Conservation (phyloP, 2,888 invertebrate species). For the Parascotia fuliginaria region DNA sequence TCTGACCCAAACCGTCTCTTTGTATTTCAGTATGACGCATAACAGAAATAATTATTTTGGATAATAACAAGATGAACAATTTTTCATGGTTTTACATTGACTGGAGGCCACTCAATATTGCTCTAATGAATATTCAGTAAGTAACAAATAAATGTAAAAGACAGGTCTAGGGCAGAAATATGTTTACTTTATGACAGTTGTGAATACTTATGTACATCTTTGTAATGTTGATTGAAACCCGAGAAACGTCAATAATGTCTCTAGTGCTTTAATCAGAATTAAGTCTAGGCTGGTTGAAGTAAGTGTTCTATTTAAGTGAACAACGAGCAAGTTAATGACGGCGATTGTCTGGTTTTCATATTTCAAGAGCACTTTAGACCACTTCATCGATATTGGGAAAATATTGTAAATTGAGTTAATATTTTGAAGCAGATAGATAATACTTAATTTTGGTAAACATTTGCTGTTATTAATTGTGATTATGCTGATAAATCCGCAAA, state of each 20-base stretch:
- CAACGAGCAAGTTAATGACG: neutral
- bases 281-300: neutral
- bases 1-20: constrained; percentile 28
- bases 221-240: neutral
- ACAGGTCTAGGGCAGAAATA: constrained; percentile 6
- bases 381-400: no score
- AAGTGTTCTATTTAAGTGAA: neutral
- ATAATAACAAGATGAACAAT: constrained; percentile 30
- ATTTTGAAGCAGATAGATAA: no score
- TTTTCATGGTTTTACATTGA: constrained; percentile 36
- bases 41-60: constrained; percentile 20
- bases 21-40: constrained; percentile 20
- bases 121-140: constrained; percentile 48
- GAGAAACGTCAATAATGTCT: neutral
- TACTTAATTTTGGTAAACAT: no score
- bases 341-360: no score
- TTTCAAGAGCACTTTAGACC: no score
- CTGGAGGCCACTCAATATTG: constrained; percentile 30
- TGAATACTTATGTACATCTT: neutral
- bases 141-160: constrained; percentile 13
- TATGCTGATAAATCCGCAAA: no score
- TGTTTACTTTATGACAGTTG: neutral
- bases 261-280: neutral
- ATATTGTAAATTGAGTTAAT: no score
- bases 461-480: no score